These are phyloP conservation scores for Rhyacophila brunnea DNA, from an alignment of 1,140 invertebrate species.

Conservation along the genomic window DNA sequence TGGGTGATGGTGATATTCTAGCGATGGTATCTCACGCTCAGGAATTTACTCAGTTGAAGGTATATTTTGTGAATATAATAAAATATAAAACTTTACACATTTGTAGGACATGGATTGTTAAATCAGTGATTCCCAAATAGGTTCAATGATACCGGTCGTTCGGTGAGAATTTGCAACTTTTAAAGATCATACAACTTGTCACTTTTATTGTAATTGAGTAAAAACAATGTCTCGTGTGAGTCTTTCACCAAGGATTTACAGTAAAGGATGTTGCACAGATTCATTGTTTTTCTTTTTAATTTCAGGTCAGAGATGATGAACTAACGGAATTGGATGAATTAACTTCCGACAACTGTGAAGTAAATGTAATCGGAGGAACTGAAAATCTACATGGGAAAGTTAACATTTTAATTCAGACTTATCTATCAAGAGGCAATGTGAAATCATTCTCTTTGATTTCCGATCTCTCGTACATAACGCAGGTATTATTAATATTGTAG, in stretches of 20 bases:
- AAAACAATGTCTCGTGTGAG: too few relatives aligned
- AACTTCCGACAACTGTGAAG: conserved; percentile 68
- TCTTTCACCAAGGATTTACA: too few relatives aligned
- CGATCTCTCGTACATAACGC: conserved; percentile 90
- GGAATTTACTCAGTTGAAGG: conserved; percentile 96
- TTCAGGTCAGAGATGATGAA: conserved; percentile 90
- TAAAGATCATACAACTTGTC: too few relatives aligned
- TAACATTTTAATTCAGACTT: conserved; percentile 94
- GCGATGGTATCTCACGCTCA: conserved; percentile 86
- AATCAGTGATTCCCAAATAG: too few relatives aligned
- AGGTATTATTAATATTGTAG: conserved; percentile 59
- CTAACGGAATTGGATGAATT: conserved; percentile 84
- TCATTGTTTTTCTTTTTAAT: conserved; percentile 19
- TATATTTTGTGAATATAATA: conserved; percentile 40
- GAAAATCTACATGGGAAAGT: conserved; percentile 96
- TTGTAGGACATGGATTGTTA: too few relatives aligned
- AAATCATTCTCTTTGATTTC: conserved; percentile 89
- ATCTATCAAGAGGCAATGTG: conserved; percentile 76
- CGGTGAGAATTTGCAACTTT: too few relatives aligned
- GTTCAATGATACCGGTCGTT: too few relatives aligned
- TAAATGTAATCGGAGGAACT: conserved; percentile 73
- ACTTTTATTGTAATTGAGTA: too few relatives aligned
- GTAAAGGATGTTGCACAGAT: too few relatives aligned
- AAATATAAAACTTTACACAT: too few relatives aligned
- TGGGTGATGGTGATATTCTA: conserved; percentile 87